Conservation (phyloP, 2,888 invertebrate species). For the Celastrina argiolus region DNA sequence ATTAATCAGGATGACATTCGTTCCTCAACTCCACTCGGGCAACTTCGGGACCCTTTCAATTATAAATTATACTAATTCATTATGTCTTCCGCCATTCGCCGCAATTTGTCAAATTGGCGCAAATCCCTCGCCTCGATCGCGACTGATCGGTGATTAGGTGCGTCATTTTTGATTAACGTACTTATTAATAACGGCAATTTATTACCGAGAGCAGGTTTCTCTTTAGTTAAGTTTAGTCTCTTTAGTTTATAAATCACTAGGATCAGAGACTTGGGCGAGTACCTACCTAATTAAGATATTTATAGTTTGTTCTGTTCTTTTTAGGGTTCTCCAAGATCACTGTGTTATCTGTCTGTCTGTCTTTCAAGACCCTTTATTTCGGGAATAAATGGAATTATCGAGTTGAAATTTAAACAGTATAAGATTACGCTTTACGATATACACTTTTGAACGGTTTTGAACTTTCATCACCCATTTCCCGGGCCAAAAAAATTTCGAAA, state of each 20-base stretch:
- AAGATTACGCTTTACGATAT: no score
- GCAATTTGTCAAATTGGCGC: constrained; percentile 72
- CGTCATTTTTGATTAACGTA: constrained; percentile 19
- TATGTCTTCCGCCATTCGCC: constrained; percentile 63
- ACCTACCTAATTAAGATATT: background rate
- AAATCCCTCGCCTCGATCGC: constrained; percentile 53
- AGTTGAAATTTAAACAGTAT: no score
- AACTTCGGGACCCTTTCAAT: constrained; percentile 72
- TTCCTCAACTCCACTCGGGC: constrained; percentile 59
- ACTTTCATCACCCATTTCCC: no score
- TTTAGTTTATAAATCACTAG: background rate
- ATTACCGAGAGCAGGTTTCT: background rate
- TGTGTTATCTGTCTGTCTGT: no score
- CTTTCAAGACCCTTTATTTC: no score
- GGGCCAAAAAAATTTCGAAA: no score
- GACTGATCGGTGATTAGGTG: constrained; percentile 20
- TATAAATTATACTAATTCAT: constrained; percentile 75
- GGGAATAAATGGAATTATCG: no score
- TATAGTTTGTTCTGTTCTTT: background rate
- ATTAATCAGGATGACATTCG: constrained; percentile 69
- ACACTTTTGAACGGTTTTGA: no score
- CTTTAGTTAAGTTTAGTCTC: background rate
- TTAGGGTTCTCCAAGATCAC: no score
- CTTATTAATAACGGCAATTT: constrained; percentile 4
- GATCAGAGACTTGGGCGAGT: background rate